Conservation (phyloP, 2,888 invertebrate genomes). For the Eupithecia pulchellata region DNA sequence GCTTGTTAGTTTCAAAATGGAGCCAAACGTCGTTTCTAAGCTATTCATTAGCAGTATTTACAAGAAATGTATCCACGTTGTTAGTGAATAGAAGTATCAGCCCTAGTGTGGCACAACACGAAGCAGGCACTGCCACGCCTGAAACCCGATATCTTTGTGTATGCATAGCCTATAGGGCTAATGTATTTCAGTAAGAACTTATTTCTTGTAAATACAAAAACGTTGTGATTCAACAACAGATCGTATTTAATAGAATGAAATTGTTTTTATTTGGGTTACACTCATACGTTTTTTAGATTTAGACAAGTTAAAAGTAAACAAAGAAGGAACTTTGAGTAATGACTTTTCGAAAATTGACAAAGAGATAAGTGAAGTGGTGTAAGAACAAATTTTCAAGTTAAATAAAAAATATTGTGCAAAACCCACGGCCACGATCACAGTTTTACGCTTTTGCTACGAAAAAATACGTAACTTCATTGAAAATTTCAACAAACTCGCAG, state of each 20-base stretch:
- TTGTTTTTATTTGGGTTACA: not conserved
- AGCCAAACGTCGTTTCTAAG: not conserved
- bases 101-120: constrained; percentile 19
- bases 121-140: constrained; percentile 18
- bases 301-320: no score
- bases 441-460: not conserved
- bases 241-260: not conserved
- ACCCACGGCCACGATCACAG: no score
- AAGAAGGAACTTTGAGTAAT: no score
- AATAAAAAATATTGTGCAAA: no score
- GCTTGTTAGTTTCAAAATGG: not conserved
- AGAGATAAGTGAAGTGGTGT: not conserved
- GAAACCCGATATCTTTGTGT: constrained; percentile 31
- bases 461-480: not conserved
- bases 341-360: not conserved
- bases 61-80: not conserved
- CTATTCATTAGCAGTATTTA: not conserved
- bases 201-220: not conserved
- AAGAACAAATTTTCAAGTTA: no score
- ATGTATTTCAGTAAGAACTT: constrained; percentile 11
- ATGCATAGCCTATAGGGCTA: constrained; percentile 16
- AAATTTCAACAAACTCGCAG: constrained; percentile 23
- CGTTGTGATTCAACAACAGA: not conserved
- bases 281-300: not conserved
- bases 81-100: constrained; percentile 4